Percentiles rank a stretch among this genome's conserved stretches.
Evolutionary conservation across 2,113 vertebrate species (phyloP).

Genomic region (Calidris pygmaea): DNA sequence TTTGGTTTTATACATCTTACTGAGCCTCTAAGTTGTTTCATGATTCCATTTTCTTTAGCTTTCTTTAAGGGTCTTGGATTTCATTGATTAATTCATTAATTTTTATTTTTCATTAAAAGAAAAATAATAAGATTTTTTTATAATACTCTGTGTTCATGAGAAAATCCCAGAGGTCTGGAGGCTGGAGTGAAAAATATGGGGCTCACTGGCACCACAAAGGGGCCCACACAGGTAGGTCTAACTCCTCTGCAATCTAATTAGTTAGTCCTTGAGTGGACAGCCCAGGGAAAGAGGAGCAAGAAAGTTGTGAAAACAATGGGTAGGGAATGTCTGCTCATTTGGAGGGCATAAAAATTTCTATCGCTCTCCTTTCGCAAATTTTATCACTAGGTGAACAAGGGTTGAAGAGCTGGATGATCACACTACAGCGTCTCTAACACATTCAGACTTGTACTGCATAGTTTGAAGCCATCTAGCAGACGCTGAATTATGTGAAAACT

Average conservation of each 20-base stretch:
- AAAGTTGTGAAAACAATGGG: neutral
- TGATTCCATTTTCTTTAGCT: neutral
- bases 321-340: neutral
- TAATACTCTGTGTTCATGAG: neutral
- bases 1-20: neutral
- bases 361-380: neutral
- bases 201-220: neutral
- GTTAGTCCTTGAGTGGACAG: neutral
- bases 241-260: neutral
- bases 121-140: neutral
- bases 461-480: conserved; percentile 12
- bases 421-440: neutral
- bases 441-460: neutral
- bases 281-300: neutral
- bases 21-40: neutral
- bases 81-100: neutral
- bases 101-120: neutral
- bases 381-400: conserved; percentile 3
- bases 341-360: conserved; percentile 5
- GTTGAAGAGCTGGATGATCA: conserved; percentile 12
- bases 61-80: neutral
- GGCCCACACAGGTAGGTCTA: too few relatives aligned
- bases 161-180: neutral
- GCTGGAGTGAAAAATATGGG: neutral
- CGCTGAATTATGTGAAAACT: conserved; percentile 55